Base-by-base conservation (phyloP, 2,797 vertebrate species). In the Xyrichtys novacula region DNA sequence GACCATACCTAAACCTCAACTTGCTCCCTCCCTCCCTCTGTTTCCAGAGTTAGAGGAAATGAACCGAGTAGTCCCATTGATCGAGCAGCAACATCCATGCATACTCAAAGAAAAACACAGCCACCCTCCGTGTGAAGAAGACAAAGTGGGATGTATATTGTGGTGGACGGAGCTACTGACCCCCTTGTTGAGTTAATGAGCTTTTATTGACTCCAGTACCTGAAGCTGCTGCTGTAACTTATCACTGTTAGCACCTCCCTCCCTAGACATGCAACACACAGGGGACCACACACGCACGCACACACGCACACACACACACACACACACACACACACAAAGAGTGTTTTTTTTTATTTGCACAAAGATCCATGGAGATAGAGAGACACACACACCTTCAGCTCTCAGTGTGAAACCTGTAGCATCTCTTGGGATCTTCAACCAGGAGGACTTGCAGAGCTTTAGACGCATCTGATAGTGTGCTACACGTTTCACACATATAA, bases 201-300 rank as follows among this genome's bases (percentile, higher is more conserved):
- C 85, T 91, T 94, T 94, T 95, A 95, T 95, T 94, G 94, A 95
- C 93, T 93, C 38, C 79, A 91, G 88, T 83, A 90, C 88, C 88
- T 86, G 92, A 88, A 89, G 90, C 89, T 76, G 81, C 89, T 85
- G 85, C 91, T 90, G 90, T 82, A 94, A 94, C 93, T 94, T 94
- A 94, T 94, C 93, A 95, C 88, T 67, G 89, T 93, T 93, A 94
- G 90, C 71, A 39, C 77, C 85, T 69, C 74, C 39, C 76, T 92
- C 90, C 83, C 78, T 39, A 38, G 64, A 79, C 22, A 11, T 77
- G 76, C 73, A 62, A 49, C 78, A 73, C 85, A 79, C 85, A 43
- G 26, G 72, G 67, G 71, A 76, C 50, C 14, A 0, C 23, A 4
- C 22, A 1, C 23, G 2, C 19, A 9, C 64, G 53, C 76, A 44